Base-by-base conservation (phyloP, 2,888 invertebrate species). In the Sesia bembeciformis region DNA sequence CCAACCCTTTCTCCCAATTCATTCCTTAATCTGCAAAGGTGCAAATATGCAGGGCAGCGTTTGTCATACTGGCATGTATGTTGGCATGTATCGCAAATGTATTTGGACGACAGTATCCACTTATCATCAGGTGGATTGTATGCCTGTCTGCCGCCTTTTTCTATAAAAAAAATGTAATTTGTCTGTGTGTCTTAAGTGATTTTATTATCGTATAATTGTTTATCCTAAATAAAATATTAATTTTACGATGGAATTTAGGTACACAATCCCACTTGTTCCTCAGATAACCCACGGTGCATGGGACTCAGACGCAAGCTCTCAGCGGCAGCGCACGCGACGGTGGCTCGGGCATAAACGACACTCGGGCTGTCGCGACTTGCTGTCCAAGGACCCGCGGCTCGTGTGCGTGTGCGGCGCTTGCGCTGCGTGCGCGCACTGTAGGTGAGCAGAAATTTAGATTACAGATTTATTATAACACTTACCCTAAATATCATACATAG, bases 371-470 rank as follows among this genome's bases (percentile, higher is more conserved):
- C 72, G 78, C 8, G 81, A 83, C 60, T 60, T 87, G 61, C 65
- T 86, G 52, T 81, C 84, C 2, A 74, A 84, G 70, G 76, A 69
- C 58, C 84, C 87, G 56, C 73, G 85, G 0, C 74, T 84, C 3
- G 70, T 78, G 4, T 87, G 87, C 70, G 82, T 87, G 0, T 85
- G 86, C 59, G 85, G 83, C 38, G 56, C 73, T 2, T 82, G 84
- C 60, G 65, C 67, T 0, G 74, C 43, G 43, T 85, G 86, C 49
- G 74, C 80, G 0, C 74, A 82, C 39, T 85, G 84, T 77, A 79
- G 81, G 83, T 84, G 55, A 40, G 53, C 49, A 53, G 23, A 23
- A 23, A 49, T 53, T 6, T 42, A 5, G 42, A 42, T 2, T 49
- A 49, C 42, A 39, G 4, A 39, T 6, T n/a, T 6, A 52, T 52